Evolutionary conservation across 2,888 invertebrate species (phyloP), one percentile per base, ranked within the genome.

Genomic region (Drosophila limbata): DNA sequence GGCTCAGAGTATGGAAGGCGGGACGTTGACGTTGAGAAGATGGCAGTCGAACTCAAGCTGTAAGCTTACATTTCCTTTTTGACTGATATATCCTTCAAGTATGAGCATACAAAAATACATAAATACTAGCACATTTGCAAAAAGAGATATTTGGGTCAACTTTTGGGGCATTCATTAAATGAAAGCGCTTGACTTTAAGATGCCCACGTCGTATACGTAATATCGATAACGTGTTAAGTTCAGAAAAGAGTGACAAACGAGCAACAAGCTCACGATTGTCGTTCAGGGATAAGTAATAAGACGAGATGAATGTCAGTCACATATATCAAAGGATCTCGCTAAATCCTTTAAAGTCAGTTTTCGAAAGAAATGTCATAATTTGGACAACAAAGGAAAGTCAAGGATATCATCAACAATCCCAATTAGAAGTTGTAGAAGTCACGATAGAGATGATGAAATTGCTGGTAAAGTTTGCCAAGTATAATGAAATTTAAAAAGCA

Each of bases 1-100:
- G 88, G 86, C 44, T 47, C 74, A 77, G 78, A 77, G 78, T 73
- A 42, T 53, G 53, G 25, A 13, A 9, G 50, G 39, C 31, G 19
- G 39, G 11, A 33, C 15, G 35, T 11, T 11, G 25, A 28, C 17
- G 25, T 33, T 13, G 31, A 6, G 31, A 31, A 66, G 63, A 67
- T 37, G 68, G 28, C 61, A 66, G 63, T 50, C 42, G 21, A 47
- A 33, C 45, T 55, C 53, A 37, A 47, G 39, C 51, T 51, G 57
- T 62, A 55, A 62, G 61, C 77, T 63, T 42, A 47, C 37, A 39
- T 37, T 25, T 57, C 28, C 47, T 37, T 40, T 67, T 56, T 56
- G 69, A 77, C 56, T 56, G 66, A 78, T 50, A 66, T 67, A 77
- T 83, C 63, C 62, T 42, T 53, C 59, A 63, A 63, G 59, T 74